Conservation (phyloP, 2,797 vertebrate species). For the Numenius phaeopus region DNA sequence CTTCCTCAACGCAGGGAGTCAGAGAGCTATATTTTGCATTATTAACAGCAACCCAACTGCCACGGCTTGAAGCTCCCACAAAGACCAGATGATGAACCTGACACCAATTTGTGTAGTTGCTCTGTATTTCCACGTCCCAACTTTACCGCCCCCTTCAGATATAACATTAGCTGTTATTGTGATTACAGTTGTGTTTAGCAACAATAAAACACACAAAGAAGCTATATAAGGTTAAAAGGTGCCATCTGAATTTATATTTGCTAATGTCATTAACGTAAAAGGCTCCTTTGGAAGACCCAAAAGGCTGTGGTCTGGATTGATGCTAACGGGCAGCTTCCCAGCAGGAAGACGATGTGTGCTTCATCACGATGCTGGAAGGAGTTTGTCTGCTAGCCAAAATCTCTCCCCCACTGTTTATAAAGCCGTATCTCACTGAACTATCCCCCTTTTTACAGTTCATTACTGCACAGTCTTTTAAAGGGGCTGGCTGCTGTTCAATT, state of each 20-base stretch:
- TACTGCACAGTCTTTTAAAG: neutral
- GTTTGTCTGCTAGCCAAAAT: conserved; percentile 30
- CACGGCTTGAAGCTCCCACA: neutral
- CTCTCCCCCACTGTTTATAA: conserved; percentile 36
- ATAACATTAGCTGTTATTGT: accelerated
- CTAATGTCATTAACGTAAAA: neutral
- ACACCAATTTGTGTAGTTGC: neutral
- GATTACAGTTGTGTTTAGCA: neutral
- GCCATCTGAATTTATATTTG: neutral
- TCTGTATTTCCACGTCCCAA: neutral
- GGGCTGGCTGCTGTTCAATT: conserved; percentile 16
- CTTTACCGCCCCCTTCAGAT: neutral
- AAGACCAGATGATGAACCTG: neutral
- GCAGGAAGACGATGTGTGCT: neutral
- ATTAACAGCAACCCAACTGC: neutral
- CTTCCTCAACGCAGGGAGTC: neutral
- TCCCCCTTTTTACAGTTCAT: conserved; percentile 1
- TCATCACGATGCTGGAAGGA: conserved; percentile 28
- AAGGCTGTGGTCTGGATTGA: neutral
- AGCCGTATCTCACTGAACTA: neutral
- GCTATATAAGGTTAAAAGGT: neutral
- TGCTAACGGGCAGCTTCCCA: conserved; percentile 43
- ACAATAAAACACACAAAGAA: neutral
- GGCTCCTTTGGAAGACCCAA: neutral
- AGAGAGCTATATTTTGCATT: neutral